phyloP scores from a whole-genome alignment of 2,797 vertebrate genomes.

The Cossypha polioptera region DNA sequence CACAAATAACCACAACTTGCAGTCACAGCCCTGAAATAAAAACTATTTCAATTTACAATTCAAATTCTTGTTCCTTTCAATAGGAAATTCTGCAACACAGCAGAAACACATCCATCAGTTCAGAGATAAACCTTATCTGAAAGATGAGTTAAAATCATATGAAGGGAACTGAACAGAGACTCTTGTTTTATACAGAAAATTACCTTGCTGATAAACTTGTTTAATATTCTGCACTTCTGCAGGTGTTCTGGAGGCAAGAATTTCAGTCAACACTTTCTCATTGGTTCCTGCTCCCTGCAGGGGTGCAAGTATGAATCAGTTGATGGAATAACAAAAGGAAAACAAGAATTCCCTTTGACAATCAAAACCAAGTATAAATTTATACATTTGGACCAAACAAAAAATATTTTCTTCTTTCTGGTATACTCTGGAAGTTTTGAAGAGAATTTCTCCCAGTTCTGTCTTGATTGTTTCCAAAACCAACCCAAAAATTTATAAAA shows the following conservation, averaged over 20 bases:
- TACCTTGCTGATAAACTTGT: slow-evolving; percentile 91
- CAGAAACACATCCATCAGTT: background rate
- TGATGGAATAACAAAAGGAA: background rate
- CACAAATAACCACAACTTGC: background rate
- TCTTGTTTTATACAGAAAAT: background rate
- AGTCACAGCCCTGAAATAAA: background rate
- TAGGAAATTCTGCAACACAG: background rate
- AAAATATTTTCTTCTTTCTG: background rate
- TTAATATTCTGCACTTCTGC: slow-evolving; percentile 82
- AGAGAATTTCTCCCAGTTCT: background rate
- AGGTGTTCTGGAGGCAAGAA: slow-evolving; percentile 89
- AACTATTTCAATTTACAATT: background rate
- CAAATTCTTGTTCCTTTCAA: background rate
- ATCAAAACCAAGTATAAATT: background rate
- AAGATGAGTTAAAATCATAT: background rate
- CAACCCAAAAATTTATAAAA: background rate
- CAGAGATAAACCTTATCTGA: background rate
- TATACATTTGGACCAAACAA: background rate
- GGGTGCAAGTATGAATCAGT: background rate
- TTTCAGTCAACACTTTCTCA: slow-evolving; percentile 91
- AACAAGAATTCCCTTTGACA: background rate
- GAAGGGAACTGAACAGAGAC: background rate
- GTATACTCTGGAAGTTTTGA: background rate
- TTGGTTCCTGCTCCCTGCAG: slow-evolving; percentile 90
- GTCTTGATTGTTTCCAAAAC: background rate